These are phyloP conservation scores for Pelosia muscerda DNA, from an alignment of 2,888 invertebrate species.

Conservation along the genomic window DNA sequence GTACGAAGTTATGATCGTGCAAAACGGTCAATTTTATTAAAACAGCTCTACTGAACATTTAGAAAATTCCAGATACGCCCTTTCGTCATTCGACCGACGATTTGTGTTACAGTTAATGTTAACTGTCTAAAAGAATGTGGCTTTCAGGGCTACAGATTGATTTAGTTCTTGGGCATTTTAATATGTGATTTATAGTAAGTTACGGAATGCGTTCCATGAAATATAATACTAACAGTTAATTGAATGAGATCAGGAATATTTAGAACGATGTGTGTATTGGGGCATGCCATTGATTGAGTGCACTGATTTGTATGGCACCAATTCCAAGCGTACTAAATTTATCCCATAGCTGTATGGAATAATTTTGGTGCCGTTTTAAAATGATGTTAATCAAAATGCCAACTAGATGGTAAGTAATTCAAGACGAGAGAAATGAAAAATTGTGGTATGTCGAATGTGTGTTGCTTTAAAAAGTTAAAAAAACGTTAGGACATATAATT, in stretches of 20 bases:
- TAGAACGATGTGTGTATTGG: not conserved
- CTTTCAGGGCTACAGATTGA: not conserved
- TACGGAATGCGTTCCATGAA: not conserved
- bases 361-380: too few relatives aligned
- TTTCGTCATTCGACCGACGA: too few relatives aligned
- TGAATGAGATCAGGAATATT: not conserved
- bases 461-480: too few relatives aligned
- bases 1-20: too few relatives aligned
- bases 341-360: not conserved
- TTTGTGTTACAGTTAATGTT: not conserved
- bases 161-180: not conserved
- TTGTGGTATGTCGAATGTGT: too few relatives aligned
- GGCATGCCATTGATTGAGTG: not conserved
- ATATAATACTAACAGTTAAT: constrained; percentile 4
- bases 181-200: not conserved
- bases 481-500: too few relatives aligned
- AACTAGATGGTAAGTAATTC: too few relatives aligned
- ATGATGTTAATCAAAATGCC: too few relatives aligned
- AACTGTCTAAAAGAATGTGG: not conserved
- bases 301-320: not conserved
- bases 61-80: too few relatives aligned
- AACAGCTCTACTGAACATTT: too few relatives aligned
- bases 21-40: too few relatives aligned
- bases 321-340: not conserved
- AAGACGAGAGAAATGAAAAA: too few relatives aligned